Percentiles rank a stretch among this genome's conserved stretches.
These are phyloP conservation scores for Coendou prehensilis DNA, from an alignment of 2,797 vertebrate species.

Conservation along the genomic window DNA sequence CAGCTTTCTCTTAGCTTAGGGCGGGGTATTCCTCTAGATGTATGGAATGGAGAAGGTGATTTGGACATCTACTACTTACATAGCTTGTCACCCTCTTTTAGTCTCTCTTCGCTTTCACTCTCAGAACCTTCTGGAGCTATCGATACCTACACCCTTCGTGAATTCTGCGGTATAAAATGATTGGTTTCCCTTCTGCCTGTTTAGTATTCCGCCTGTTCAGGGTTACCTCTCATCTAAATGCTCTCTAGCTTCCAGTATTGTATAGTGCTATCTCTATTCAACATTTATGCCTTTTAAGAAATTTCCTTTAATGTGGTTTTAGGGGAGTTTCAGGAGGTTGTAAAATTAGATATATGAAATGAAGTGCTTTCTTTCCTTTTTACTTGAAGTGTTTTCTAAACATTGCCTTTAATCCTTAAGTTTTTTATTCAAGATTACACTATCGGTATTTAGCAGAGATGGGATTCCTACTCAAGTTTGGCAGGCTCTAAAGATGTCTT, in stretches of 20 bases:
- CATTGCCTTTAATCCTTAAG: background rate
- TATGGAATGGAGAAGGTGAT: background rate
- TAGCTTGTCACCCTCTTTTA: background rate
- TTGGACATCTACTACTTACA: background rate
- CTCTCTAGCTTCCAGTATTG: background rate
- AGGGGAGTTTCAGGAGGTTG: background rate
- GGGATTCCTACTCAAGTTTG: background rate
- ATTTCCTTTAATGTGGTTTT: constrained; percentile 36
- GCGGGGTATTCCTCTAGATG: background rate
- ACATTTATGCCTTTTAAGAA: constrained; percentile 39
- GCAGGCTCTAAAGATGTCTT: background rate
- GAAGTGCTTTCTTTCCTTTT: background rate
- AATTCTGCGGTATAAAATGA: constrained; percentile 1
- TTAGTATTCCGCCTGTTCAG: background rate
- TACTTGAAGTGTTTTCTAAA: constrained; percentile 50
- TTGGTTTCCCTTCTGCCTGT: background rate
- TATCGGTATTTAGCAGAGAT: background rate
- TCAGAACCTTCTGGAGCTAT: background rate
- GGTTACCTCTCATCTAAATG: background rate
- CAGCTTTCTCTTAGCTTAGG: background rate
- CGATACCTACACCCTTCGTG: background rate
- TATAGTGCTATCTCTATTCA: background rate
- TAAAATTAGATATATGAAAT: background rate
- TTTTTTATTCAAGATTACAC: constrained; percentile 1
- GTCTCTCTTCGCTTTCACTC: background rate